phyloP scores from a whole-genome alignment of 1,140 invertebrate species.

The Propsilocerus akamusi region DNA sequence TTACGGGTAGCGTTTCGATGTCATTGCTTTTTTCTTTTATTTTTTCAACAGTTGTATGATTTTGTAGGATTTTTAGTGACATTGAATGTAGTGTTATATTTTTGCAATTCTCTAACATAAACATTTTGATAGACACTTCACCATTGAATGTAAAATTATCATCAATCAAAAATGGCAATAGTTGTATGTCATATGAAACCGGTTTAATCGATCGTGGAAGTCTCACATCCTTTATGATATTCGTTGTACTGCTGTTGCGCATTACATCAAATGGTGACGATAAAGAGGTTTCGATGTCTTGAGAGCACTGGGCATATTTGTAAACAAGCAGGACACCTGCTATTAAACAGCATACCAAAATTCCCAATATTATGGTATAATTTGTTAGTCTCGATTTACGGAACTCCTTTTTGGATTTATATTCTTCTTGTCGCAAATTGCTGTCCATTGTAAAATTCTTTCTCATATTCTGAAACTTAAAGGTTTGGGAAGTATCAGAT shows the following conservation, averaged over 20 bases:
- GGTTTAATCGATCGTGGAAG: constrained; percentile 44
- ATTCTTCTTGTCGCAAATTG: no score
- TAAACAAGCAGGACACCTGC: not conserved
- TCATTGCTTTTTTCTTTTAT: constrained; percentile 3
- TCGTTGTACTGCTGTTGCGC: not conserved
- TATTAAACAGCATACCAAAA: not conserved
- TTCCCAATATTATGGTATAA: no score
- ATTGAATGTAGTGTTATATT: constrained; percentile 60
- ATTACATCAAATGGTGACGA: not conserved
- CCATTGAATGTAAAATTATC: constrained; percentile 62
- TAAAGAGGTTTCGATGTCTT: not conserved
- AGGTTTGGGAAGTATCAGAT: no score
- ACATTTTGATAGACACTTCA: constrained; percentile 44
- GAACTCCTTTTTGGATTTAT: no score
- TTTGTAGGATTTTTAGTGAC: constrained; percentile 39
- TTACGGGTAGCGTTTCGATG: constrained; percentile 11
- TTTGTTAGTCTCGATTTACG: no score
- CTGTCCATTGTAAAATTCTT: no score
- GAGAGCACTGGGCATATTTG: not conserved
- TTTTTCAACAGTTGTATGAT: constrained; percentile 26
- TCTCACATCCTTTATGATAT: constrained; percentile 33
- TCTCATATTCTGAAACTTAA: no score
- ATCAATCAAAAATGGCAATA: constrained; percentile 48
- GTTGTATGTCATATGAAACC: constrained; percentile 42
- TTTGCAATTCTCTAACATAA: constrained; percentile 39